These are phyloP conservation scores for Falco concolor DNA, from an alignment of 2,797 vertebrate genomes.

Conservation along the genomic window DNA sequence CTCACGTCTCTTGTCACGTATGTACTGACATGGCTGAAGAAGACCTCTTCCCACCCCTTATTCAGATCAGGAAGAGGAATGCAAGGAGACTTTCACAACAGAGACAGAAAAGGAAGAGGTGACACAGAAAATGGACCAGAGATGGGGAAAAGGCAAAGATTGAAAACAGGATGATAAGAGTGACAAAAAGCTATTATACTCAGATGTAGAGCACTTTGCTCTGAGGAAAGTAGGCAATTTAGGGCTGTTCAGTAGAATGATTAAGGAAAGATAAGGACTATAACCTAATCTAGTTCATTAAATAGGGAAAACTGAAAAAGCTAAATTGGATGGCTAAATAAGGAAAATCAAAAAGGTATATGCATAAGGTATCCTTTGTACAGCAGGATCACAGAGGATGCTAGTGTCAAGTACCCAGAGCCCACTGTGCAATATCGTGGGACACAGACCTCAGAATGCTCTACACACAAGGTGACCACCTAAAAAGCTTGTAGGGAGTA, in stretches of 20 bases:
- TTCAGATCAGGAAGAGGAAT: neutral
- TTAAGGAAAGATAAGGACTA: neutral
- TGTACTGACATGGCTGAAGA: neutral
- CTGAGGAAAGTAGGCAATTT: neutral
- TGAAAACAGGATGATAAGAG: neutral
- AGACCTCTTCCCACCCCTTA: neutral
- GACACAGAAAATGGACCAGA: neutral
- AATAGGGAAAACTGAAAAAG: neutral
- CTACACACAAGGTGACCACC: neutral
- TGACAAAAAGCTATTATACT: neutral
- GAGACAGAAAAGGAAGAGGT: neutral
- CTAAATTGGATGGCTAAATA: neutral
- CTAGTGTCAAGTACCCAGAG: neutral
- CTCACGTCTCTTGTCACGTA: neutral
- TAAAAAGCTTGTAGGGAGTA: neutral
- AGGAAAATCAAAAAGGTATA: neutral
- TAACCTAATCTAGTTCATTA: neutral
- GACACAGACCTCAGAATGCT: neutral
- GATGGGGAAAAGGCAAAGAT: neutral
- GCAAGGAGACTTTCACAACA: neutral
- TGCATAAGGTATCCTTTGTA: neutral
- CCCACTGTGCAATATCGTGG: neutral
- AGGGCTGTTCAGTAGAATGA: neutral
- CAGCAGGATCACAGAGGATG: neutral
- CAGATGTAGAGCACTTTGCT: neutral